Evolutionary conservation across 2,797 vertebrate genomes (phyloP).

Genomic region (Danio choprae): DNA sequence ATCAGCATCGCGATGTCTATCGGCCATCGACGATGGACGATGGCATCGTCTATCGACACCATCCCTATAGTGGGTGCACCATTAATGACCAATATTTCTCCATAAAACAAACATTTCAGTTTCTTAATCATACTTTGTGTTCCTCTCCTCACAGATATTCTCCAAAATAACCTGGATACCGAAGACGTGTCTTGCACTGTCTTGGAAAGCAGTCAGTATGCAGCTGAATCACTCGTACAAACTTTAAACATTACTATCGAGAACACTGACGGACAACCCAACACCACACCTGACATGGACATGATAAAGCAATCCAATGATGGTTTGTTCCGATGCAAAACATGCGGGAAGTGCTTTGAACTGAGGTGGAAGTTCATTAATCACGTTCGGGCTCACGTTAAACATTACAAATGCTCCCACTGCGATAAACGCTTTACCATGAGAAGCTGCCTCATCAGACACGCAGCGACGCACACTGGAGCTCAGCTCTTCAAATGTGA

Average conservation of each 20-base stretch:
- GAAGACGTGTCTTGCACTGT: slow-evolving; percentile 1
- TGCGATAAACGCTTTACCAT: slow-evolving; percentile 67
- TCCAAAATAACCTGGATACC: slow-evolving; percentile 21
- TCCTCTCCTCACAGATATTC: slow-evolving; percentile 21
- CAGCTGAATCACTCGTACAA: slow-evolving; percentile 23
- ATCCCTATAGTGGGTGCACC: not conserved
- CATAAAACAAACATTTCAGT: not conserved
- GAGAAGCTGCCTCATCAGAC: slow-evolving; percentile 57
- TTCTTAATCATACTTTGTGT: not conserved
- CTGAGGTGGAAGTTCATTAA: slow-evolving; percentile 66
- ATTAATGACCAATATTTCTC: not conserved
- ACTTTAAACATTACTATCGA: slow-evolving; percentile 26
- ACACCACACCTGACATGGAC: not conserved
- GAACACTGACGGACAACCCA: not conserved
- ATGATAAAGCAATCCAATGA: slow-evolving; percentile 14
- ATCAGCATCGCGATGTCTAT: no score
- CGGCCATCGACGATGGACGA: no score
- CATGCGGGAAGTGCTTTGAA: slow-evolving; percentile 44
- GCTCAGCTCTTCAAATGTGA: slow-evolving; percentile 65
- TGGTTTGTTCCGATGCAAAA: slow-evolving; percentile 44
- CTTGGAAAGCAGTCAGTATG: slow-evolving; percentile 23
- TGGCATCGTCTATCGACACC: no score
- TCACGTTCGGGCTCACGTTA: slow-evolving; percentile 66
- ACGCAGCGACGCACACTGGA: slow-evolving; percentile 64
- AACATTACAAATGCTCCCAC: slow-evolving; percentile 65